A percentile compares a stretch with the other conserved stretches of the same genome.
phyloP scores from a whole-genome alignment of 1,140 invertebrate species.

The Heliconius melpomene region DNA sequence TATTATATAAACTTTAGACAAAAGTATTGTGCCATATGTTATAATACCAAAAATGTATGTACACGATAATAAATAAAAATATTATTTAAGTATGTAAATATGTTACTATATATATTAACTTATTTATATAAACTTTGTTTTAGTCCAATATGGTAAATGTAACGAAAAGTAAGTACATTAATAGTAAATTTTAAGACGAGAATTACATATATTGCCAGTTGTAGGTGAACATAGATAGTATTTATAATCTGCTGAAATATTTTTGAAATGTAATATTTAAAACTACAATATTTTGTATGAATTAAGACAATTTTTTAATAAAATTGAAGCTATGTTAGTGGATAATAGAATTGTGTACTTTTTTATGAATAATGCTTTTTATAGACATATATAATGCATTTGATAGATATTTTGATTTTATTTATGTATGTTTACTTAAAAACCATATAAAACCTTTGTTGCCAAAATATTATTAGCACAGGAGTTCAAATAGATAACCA shows the following conservation, averaged over 20 bases:
- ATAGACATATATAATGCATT: neutral
- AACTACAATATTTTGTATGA: too few relatives aligned
- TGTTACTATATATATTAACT: slow-evolving; percentile 7
- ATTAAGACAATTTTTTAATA: too few relatives aligned
- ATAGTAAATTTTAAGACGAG: neutral
- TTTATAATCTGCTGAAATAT: neutral
- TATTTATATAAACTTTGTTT: slow-evolving; percentile 1
- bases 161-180: too few relatives aligned
- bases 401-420: neutral
- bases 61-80: slow-evolving; percentile 21
- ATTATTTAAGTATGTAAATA: slow-evolving; percentile 9
- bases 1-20: neutral
- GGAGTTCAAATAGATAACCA: neutral
- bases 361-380: too few relatives aligned
- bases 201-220: too few relatives aligned
- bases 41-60: slow-evolving; percentile 44
- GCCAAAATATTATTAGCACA: neutral
- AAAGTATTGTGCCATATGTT: slow-evolving; percentile 45
- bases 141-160: neutral
- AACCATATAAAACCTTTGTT: neutral
- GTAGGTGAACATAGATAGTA: too few relatives aligned
- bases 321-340: too few relatives aligned
- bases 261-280: too few relatives aligned
- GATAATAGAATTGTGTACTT: too few relatives aligned
- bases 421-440: neutral